These are phyloP conservation scores for Motacilla tschutschensis DNA, from an alignment of 2,113 vertebrate species.

Conservation along the genomic window DNA sequence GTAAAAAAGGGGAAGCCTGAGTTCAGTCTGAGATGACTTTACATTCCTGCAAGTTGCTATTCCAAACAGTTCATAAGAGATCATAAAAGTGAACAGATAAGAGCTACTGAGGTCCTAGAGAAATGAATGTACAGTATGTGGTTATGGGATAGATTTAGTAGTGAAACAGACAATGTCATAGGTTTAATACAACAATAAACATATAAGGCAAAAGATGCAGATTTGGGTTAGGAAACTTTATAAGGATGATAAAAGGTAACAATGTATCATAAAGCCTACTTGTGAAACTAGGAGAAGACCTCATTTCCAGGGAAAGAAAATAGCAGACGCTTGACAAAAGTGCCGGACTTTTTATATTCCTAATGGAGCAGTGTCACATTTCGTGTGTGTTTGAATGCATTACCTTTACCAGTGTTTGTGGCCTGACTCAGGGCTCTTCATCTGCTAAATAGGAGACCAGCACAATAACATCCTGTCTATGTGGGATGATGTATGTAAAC, in stretches of 20 bases:
- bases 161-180: conserved; percentile 1
- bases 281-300: background rate
- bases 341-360: background rate
- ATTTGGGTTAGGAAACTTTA: conserved; percentile 57
- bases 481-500: conserved; percentile 10
- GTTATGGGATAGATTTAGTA: conserved; percentile 63
- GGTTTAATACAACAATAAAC: conserved; percentile 52
- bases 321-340: background rate
- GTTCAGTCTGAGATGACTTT: conserved; percentile 59
- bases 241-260: conserved; percentile 36
- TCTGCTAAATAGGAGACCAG: background rate
- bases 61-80: conserved; percentile 67
- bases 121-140: conserved; percentile 63
- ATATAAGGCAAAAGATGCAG: conserved; percentile 55
- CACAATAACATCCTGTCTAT: background rate
- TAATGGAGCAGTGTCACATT: background rate
- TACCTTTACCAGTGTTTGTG: background rate
- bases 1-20: conserved; percentile 42
- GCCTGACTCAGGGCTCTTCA: background rate
- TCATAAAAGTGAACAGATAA: conserved; percentile 69
- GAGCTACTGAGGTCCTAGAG: conserved; percentile 61
- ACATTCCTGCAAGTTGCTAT: conserved; percentile 64
- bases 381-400: background rate
- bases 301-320: background rate
- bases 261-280: background rate